Evolutionary conservation across 2,797 vertebrate species (phyloP).

Genomic region (Esox lucius): DNA sequence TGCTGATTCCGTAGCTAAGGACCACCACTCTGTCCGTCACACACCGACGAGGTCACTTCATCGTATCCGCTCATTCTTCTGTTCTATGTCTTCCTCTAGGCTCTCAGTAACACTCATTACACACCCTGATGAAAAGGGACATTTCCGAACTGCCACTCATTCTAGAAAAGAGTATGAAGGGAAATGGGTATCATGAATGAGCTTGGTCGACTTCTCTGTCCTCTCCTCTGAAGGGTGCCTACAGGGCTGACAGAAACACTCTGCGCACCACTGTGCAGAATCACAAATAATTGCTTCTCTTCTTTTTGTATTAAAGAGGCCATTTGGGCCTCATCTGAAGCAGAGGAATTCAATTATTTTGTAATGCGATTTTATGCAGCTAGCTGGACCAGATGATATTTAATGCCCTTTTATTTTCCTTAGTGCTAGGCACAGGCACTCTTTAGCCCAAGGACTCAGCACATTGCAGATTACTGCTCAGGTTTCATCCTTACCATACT

Average conservation of each 20-base stretch:
- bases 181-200: neutral
- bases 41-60: constrained; percentile 1
- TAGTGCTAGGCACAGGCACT: neutral
- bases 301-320: constrained; percentile 49
- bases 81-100: neutral
- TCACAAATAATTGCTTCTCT: constrained; percentile 56
- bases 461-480: constrained; percentile 9
- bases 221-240: constrained; percentile 10
- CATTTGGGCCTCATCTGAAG: constrained; percentile 49
- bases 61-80: neutral
- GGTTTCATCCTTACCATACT: constrained; percentile 5
- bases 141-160: neutral
- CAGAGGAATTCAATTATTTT: constrained; percentile 52
- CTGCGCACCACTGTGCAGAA: constrained; percentile 38
- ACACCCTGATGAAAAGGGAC: neutral
- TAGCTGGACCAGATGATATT: constrained; percentile 46
- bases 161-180: constrained; percentile 2
- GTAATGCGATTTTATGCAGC: constrained; percentile 45
- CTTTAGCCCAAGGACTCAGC: constrained; percentile 19
- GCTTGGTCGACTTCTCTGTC: neutral
- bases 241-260: constrained; percentile 24
- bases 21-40: neutral
- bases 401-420: constrained; percentile 38
- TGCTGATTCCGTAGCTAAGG: neutral
- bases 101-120: neutral